These are phyloP conservation scores for Polia nebulosa DNA, from an alignment of 2,888 invertebrate genomes.

Conservation along the genomic window DNA sequence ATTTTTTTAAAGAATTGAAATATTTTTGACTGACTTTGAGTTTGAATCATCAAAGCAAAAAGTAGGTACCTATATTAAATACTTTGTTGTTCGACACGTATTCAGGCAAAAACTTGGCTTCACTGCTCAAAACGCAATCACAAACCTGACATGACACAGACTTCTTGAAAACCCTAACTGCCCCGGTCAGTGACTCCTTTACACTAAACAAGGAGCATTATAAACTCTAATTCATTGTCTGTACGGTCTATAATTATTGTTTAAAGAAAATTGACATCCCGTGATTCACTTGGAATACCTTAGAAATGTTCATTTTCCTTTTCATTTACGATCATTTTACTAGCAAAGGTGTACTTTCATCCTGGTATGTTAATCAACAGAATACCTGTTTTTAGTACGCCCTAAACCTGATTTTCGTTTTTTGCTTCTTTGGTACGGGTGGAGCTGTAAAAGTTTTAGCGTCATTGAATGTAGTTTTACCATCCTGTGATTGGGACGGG, in stretches of 20 bases:
- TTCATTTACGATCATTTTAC: constrained; percentile 59
- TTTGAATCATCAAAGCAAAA: constrained; percentile 11
- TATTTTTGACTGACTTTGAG: background rate
- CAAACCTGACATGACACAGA: constrained; percentile 57
- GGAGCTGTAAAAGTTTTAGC: constrained; percentile 16
- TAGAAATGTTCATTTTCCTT: constrained; percentile 47
- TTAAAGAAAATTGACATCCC: constrained; percentile 45
- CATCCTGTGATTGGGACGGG: background rate
- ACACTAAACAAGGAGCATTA: constrained; percentile 33
- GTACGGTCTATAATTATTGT: constrained; percentile 45
- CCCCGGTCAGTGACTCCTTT: constrained; percentile 55
- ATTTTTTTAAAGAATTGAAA: too few relatives aligned
- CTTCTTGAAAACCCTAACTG: constrained; percentile 56
- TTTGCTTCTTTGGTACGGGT: constrained; percentile 4
- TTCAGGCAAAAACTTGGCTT: constrained; percentile 28
- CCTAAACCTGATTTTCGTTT: constrained; percentile 36
- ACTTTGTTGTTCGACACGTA: constrained; percentile 2
- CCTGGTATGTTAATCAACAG: constrained; percentile 52
- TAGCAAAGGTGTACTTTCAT: constrained; percentile 40
- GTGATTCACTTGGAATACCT: constrained; percentile 46
- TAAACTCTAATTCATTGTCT: constrained; percentile 31
- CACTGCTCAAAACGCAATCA: constrained; percentile 42
- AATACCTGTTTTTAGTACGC: constrained; percentile 40
- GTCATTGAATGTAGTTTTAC: background rate
- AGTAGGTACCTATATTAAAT: constrained; percentile 15